These are phyloP conservation scores for Leptodactylus fallax DNA, from an alignment of 2,797 vertebrate genomes.

Conservation along the genomic window DNA sequence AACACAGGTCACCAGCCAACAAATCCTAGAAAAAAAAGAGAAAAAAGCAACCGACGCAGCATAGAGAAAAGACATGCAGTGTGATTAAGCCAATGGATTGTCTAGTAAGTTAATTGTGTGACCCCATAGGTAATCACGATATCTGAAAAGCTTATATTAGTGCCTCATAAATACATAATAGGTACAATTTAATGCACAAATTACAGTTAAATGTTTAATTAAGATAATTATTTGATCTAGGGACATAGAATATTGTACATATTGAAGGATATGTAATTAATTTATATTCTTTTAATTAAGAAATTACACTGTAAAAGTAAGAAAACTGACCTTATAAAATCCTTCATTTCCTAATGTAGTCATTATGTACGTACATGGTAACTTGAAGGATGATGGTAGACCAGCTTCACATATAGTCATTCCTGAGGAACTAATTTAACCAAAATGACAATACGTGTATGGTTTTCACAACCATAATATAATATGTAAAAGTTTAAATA, in stretches of 20 bases:
- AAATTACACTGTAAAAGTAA: background rate
- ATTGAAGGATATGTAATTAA: background rate
- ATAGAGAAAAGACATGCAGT: conserved; percentile 58
- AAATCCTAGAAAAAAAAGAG: conserved; percentile 72
- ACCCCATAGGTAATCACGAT: background rate
- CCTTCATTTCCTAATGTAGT: background rate
- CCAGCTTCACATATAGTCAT: background rate
- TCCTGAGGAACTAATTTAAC: conserved; percentile 11
- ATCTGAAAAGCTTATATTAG: background rate
- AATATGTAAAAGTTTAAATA: background rate
- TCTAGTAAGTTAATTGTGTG: background rate
- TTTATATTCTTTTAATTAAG: background rate
- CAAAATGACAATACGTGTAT: background rate
- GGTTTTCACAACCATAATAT: background rate
- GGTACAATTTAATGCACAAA: background rate
- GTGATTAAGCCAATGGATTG: background rate
- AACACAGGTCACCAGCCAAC: conserved; percentile 70
- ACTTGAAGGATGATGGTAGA: background rate
- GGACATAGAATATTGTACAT: too few relatives aligned
- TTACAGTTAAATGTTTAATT: background rate
- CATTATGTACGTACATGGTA: conserved; percentile 18
- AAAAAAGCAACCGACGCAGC: conserved; percentile 72
- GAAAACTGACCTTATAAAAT: conserved; percentile 37
- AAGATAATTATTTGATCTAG: background rate
- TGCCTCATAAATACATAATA: background rate